These are phyloP conservation scores for Hycleus cichorii DNA, from an alignment of 1,140 invertebrate species.

Conservation along the genomic window DNA sequence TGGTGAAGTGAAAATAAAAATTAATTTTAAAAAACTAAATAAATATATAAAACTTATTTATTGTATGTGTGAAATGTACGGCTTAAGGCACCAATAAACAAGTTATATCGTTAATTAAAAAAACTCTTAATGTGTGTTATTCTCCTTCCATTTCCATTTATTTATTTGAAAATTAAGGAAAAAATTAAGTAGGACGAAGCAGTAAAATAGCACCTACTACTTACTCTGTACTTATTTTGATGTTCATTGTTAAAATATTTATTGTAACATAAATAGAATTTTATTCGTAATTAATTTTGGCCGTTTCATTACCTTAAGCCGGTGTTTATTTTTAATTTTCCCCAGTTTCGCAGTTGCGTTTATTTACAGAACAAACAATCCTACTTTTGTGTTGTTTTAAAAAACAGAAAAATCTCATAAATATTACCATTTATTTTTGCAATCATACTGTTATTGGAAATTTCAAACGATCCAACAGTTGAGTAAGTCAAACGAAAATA, in stretches of 20 bases:
- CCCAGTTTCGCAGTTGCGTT: no score
- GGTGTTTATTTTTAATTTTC: not conserved
- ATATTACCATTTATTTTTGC: no score
- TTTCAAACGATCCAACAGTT: no score
- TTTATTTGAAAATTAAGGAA: no score
- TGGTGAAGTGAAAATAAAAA: not conserved
- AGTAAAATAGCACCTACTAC: no score
- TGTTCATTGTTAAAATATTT: conserved; percentile 32
- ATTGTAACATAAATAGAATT: conserved; percentile 24
- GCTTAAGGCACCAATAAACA: conserved; percentile 47
- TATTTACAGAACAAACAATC: conserved; percentile 39
- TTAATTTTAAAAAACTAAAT: no score
- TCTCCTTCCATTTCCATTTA: conserved; percentile 14
- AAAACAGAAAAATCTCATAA: no score
- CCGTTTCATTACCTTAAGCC: not conserved
- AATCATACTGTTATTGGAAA: no score
- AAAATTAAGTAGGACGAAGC: no score
- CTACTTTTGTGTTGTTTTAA: conserved; percentile 46
- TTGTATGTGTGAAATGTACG: conserved; percentile 45
- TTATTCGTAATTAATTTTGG: not conserved
- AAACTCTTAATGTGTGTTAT: conserved; percentile 31
- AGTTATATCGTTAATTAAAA: conserved; percentile 43
- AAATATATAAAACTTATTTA: conserved; percentile 23
- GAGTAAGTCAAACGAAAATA: no score
- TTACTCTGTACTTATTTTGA: not conserved